Base-by-base conservation (phyloP, 2,888 invertebrate genomes). In the Drosophila tripunctata region DNA sequence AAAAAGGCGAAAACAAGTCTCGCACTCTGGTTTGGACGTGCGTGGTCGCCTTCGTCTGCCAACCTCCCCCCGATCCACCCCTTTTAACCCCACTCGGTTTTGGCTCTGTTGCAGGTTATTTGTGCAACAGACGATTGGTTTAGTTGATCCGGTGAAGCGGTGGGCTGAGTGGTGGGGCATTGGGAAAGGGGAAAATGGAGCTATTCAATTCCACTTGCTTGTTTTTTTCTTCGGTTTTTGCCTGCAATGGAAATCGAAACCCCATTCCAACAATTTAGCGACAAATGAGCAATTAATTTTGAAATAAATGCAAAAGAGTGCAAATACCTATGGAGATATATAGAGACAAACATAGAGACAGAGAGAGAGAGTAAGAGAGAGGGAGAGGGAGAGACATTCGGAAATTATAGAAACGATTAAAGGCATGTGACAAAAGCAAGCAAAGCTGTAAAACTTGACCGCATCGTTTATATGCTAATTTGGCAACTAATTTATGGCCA, bases 221-320 rank as follows among this genome's bases (percentile, higher is more conserved):
- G 22, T 40, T 41, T 27, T 10, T 21, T 21, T 21, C 4, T 27
- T 27, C 3, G 27, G 10, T 27, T 27, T 44, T 56, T 52, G 60
- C 54, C 57, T 60, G 82, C 84, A 81, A 62, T 77, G 85, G 81
- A 77, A 78, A 82, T 75, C 79, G 88, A 88, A 89, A 85, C 88
- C 88, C 84, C 83, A 89, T 89, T 88, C 89, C 81, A 77, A 77
- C 88, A 89, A 89, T 89, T 89, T 89, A 82, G 88, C 87, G 82
- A 89, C 89, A 89, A 89, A 89, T 89, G 89, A 89, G 88, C 89
- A 89, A 89, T 89, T 89, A 89, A 89, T 89, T 89, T 89, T 89
- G 86, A 85, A 89, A 89, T 87, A 88, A 89, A 89, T 78, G 85
- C 82, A 83, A 83, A 74, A 64, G 65, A 61, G 33, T 52, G 27